A percentile compares a stretch with the other conserved stretches of the same genome.
Conservation (phyloP, 1,140 invertebrate species). For the Brachionus calyciflorus region DNA sequence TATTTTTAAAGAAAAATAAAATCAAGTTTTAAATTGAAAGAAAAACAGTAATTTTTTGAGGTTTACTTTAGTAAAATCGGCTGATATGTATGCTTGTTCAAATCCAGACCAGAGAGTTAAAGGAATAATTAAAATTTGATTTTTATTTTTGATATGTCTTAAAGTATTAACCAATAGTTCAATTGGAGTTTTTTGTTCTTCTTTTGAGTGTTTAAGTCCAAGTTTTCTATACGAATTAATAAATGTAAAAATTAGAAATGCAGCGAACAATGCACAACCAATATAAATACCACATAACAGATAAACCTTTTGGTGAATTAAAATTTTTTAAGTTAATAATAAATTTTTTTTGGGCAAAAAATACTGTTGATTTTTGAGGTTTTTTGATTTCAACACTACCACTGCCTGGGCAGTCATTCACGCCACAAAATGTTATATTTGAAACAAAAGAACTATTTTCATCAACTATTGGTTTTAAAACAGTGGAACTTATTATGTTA, state of each 20-base stretch:
- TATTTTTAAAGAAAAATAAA: slow-evolving; percentile 52
- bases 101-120: slow-evolving; percentile 93
- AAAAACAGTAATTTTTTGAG: slow-evolving; percentile 50
- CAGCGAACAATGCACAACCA: slow-evolving; percentile 76
- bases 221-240: slow-evolving; percentile 68
- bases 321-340: neutral
- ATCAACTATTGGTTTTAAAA: slow-evolving; percentile 64
- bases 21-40: too few relatives aligned
- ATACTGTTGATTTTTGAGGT: slow-evolving; percentile 35
- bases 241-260: slow-evolving; percentile 77
- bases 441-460: neutral
- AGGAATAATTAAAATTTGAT: slow-evolving; percentile 83
- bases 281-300: slow-evolving; percentile 84
- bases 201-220: slow-evolving; percentile 33
- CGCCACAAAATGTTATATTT: slow-evolving; percentile 9
- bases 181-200: slow-evolving; percentile 56
- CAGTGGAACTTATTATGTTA: slow-evolving; percentile 89
- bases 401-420: slow-evolving; percentile 36
- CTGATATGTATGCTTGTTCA: slow-evolving; percentile 91
- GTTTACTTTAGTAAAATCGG: slow-evolving; percentile 82
- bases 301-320: slow-evolving; percentile 54
- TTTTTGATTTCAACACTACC: slow-evolving; percentile 47
- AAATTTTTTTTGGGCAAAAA: neutral
- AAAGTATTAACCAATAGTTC: slow-evolving; percentile 81
- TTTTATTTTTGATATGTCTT: slow-evolving; percentile 71